Conservation (phyloP, 64 coral and sea anemone species). For the Acropora yongei region DNA sequence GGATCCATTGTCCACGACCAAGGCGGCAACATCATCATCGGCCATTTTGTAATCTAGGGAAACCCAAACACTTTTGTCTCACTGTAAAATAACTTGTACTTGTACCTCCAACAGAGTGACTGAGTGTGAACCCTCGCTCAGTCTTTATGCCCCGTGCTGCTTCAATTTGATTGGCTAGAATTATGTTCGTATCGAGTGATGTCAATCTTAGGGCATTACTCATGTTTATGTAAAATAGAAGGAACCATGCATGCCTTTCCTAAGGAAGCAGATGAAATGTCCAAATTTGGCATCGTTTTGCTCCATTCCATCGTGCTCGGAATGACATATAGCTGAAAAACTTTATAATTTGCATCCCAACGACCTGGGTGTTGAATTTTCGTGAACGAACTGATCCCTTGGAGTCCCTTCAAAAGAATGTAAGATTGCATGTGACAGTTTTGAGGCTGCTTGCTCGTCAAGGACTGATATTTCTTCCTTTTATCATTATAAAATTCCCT, state of each 20-base stretch:
- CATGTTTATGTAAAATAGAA: slow-evolving; percentile 23
- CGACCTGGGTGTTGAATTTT: background rate
- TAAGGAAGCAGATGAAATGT: background rate
- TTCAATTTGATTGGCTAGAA: slow-evolving; percentile 29
- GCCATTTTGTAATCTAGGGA: slow-evolving; percentile 51
- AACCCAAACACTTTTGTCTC: background rate
- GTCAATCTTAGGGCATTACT: background rate
- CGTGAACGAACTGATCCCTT: background rate
- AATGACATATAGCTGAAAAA: background rate
- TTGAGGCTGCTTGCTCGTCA: background rate
- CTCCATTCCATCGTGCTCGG: background rate
- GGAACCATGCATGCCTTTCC: background rate
- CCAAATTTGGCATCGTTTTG: slow-evolving; percentile 13
- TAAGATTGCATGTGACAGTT: background rate
- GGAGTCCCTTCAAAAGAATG: background rate
- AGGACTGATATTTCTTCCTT: background rate
- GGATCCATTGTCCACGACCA: slow-evolving; percentile 97
- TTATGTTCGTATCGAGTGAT: slow-evolving; percentile 8
- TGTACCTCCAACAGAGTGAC: background rate
- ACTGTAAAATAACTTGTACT: background rate
- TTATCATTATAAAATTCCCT: background rate
- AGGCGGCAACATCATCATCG: slow-evolving; percentile 84
- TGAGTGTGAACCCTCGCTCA: background rate
- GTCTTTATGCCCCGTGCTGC: slow-evolving; percentile 5
- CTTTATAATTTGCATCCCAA: background rate